Base-by-base conservation (phyloP, 2,888 invertebrate genomes). In the Gandaritis pyraliata region DNA sequence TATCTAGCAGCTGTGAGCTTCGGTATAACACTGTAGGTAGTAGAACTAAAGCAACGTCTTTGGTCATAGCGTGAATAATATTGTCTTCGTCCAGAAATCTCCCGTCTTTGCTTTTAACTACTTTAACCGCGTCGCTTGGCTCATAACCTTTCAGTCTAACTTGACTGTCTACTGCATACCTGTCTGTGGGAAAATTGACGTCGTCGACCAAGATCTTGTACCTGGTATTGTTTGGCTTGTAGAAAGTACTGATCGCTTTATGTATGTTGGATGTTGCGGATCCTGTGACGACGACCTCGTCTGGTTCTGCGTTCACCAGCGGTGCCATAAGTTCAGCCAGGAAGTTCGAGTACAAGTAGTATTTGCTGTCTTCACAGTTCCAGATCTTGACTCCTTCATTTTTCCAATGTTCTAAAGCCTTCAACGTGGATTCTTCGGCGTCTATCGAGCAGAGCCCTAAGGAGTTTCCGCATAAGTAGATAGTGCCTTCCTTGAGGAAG, bases 391-490 rank as follows among this genome's bases (percentile, higher is more conserved):
- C 77, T 3, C 84, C 88, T 65, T 87, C 78, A 0, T 73, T 69
- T 65, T 88, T 90, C 90, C 90, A 90, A 38, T 71, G 73, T 7
- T 83, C 74, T 3, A 90, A 57, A 1, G 74, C 76, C 12, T 72
- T 69, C 8, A 80, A 36, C 0, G 83, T 66, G 4, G 73, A 66
- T 50, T 83, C 74, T 65, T 87, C 87, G 0, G 90, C 83, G 52
- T 90, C 88, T 62, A 77, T 86, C 0, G 86, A 86, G 4, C 86
- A 83, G 3, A 89, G 72, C 1, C 90, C 90, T n/a, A 90, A 64
- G 0, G 89, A 88, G 65, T 90, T 89, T 0, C 90, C 90, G 55
- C 87, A 87, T 81, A 90, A 77, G 72, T 90, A 90, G 18, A 87
- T 85, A 0, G 68, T 70, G 1, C 73, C 83, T 68, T 85, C 71